A percentile compares a stretch with the other conserved stretches of the same genome.
These are phyloP conservation scores for Bilobella aurantiaca DNA, from an alignment of 1,140 invertebrate species.

Conservation along the genomic window DNA sequence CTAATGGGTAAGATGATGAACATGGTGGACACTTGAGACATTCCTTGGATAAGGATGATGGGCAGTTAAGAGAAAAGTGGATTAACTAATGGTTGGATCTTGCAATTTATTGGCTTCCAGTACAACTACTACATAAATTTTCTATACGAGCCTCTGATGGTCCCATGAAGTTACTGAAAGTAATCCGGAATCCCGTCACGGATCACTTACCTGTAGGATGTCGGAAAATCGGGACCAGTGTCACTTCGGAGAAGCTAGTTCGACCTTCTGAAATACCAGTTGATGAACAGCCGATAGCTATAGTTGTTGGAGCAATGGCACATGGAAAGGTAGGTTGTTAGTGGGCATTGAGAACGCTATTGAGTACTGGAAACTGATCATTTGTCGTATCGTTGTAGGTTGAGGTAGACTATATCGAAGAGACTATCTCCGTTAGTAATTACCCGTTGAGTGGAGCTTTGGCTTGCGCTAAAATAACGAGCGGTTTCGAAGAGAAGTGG, in stretches of 20 bases:
- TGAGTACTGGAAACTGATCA: neutral
- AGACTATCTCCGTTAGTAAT: conserved; percentile 81
- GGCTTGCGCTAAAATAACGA: conserved; percentile 89
- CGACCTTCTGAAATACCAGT: conserved; percentile 68
- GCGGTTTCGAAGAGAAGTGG: conserved; percentile 95
- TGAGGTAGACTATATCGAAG: conserved; percentile 80
- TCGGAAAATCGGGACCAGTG: conserved; percentile 81
- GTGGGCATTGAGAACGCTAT: neutral
- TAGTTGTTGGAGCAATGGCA: conserved; percentile 94
- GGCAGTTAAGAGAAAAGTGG: too few species aligned
- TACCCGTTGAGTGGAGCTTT: conserved; percentile 95
- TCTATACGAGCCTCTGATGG: conserved; percentile 79
- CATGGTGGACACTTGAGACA: too few species aligned
- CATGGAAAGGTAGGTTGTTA: conserved; percentile 65
- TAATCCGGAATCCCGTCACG: conserved; percentile 94
- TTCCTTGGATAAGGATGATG: too few species aligned
- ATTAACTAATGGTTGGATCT: too few species aligned
- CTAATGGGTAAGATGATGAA: conserved; percentile 90
- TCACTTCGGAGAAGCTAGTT: conserved; percentile 64
- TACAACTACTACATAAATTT: conserved; percentile 92
- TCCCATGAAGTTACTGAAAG: conserved; percentile 83
- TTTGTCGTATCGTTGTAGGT: conserved; percentile 47
- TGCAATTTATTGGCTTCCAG: conserved; percentile 49
- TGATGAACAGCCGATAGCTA: conserved; percentile 68
- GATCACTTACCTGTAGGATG: conserved; percentile 91